A percentile compares a stretch with the other conserved stretches of the same genome.
Evolutionary conservation across 2,797 vertebrate genomes (phyloP).

Genomic region (Xyrichtys novacula): DNA sequence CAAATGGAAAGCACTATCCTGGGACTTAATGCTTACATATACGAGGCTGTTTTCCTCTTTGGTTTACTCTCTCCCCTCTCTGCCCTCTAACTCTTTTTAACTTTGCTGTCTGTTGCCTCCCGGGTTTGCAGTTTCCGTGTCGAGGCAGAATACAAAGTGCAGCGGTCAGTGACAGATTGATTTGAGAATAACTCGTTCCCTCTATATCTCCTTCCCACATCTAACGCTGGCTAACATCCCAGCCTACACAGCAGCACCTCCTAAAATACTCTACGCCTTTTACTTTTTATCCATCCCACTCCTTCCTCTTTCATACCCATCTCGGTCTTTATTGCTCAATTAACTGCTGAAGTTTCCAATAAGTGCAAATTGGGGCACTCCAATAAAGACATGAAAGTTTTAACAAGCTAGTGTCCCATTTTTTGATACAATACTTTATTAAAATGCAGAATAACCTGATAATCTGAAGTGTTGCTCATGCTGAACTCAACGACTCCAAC

Average conservation of each 20-base stretch:
- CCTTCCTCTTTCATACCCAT: slow-evolving; percentile 7
- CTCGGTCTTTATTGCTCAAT: slow-evolving; percentile 5
- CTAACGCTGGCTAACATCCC: slow-evolving; percentile 38
- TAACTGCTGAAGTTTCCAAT: background rate
- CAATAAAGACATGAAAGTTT: background rate
- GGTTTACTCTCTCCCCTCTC: background rate
- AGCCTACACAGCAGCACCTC: slow-evolving; percentile 45
- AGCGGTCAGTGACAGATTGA: slow-evolving; percentile 51
- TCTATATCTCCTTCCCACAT: slow-evolving; percentile 46
- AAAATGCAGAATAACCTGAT: background rate
- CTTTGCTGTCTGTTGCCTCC: slow-evolving; percentile 34
- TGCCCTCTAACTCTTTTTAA: slow-evolving; percentile 40
- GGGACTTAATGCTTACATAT: background rate
- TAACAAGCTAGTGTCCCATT: background rate
- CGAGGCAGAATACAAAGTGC: slow-evolving; percentile 48
- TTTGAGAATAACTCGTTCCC: slow-evolving; percentile 43
- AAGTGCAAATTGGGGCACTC: background rate
- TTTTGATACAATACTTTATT: background rate
- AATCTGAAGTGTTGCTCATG: background rate
- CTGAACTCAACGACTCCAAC: background rate
- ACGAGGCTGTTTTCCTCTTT: slow-evolving; percentile 7
- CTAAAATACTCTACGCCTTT: slow-evolving; percentile 27
- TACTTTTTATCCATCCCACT: slow-evolving; percentile 31
- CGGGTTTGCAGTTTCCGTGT: slow-evolving; percentile 44
- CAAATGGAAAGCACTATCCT: background rate